Evolutionary conservation across 2,888 invertebrate genomes (phyloP), one percentile per base, ranked within the genome.

Genomic region (Maniola hyperantus): DNA sequence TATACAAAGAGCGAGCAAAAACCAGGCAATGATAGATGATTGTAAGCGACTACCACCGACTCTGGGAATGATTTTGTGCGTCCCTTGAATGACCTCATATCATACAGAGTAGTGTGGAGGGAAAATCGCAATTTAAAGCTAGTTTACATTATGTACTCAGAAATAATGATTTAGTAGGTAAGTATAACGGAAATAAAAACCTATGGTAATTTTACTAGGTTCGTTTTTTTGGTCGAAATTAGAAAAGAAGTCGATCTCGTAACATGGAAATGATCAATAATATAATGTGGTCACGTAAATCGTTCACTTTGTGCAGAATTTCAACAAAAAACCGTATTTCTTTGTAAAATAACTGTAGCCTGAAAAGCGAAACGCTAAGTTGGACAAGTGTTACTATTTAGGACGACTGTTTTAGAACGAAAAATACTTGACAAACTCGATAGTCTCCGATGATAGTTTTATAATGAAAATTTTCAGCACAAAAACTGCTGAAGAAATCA

Each of bases 311-410:
- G 54, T 55, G 34, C 7, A 33, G 13, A 54, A 15, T 55, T 18
- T 55, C 36, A 55, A 36, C 36, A 55, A 55, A 55, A 51, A 55
- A 7, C 18, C 5, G 36, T 11, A 36, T 55, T 36, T 39, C 34
- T 55, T 55, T 58, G 26, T 44, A 15, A 48, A 60, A 60, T 60
- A 36, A 60, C 60, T 60, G 60, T 46, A 60, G 48, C 5, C 60
- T 60, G 36, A 60, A 60, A 60, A 48, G 46, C 46, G 48, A 48
- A 48, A 48, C 26, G 34, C 34, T 8, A 39, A 18, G 15, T 33
- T 11, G 34, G 15, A 36, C 18, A 10, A 34, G 18, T 34, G 34
- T 55, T 55, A n/a, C 20, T 20, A 58, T 58, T 55, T 5, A 11
- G 11, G 39, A 55, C 26, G 51, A 53, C 11, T n/a, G 51, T 13